Percentiles rank a stretch among this genome's conserved stretches.
Evolutionary conservation across 2,888 invertebrate species (phyloP).

Genomic region (Bedellia somnulentella): DNA sequence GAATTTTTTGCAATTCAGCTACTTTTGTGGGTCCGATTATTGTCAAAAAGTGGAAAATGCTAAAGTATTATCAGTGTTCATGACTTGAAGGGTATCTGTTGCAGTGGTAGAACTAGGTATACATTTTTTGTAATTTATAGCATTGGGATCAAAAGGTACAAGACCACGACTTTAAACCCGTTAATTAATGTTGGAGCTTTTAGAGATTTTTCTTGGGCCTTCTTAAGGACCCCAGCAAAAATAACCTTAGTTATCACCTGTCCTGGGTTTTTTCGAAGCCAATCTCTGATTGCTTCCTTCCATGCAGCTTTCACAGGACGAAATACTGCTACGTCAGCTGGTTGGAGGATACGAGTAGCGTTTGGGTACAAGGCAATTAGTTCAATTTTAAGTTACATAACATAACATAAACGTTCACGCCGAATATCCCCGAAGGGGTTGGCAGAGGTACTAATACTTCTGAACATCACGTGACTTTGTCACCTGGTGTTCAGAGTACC

Average conservation of each 20-base stretch:
- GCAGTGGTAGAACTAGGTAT: neutral
- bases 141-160: constrained; percentile 1
- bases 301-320: constrained; percentile 3
- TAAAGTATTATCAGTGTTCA: neutral
- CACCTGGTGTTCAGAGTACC: no score
- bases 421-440: no score
- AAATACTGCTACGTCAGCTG: constrained; percentile 18
- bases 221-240: constrained; percentile 1
- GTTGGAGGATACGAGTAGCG: constrained; percentile 12
- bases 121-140: constrained; percentile 1
- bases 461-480: no score
- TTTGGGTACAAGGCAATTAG: constrained; percentile 14
- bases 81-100: neutral
- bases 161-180: constrained; percentile 10
- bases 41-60: constrained; percentile 4
- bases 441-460: no score
- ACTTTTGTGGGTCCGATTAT: constrained; percentile 6
- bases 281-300: neutral
- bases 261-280: neutral
- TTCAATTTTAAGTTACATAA: constrained; percentile 11
- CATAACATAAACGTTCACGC: no score
- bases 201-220: constrained; percentile 8
- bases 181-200: constrained; percentile 10
- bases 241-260: constrained; percentile 1
- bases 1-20: constrained; percentile 1